These are phyloP conservation scores for Tretioscincus oriximinensis DNA, from an alignment of 2,113 vertebrate genomes.

Conservation along the genomic window DNA sequence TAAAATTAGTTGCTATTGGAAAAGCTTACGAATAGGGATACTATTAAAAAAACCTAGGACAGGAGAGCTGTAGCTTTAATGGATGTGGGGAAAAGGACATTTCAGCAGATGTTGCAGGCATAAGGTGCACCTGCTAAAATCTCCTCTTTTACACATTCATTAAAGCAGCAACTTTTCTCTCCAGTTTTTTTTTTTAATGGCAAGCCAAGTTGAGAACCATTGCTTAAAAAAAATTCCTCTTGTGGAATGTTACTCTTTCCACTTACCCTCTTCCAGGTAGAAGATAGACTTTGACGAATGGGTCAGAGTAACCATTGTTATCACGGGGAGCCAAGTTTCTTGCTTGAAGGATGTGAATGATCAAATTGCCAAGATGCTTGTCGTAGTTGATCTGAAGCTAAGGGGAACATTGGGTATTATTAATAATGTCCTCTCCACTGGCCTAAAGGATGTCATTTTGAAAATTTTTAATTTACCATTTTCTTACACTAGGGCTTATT, in stretches of 20 bases:
- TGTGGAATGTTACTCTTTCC: not conserved
- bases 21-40: not conserved
- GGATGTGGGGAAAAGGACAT: too few species aligned
- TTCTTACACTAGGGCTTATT: not conserved
- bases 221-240: not conserved
- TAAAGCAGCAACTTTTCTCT: too few species aligned
- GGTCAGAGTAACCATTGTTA: conserved; percentile 96
- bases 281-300: conserved; percentile 98
- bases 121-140: too few species aligned
- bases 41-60: too few species aligned
- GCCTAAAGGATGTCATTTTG: not conserved
- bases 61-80: too few species aligned
- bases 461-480: not conserved
- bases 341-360: conserved; percentile 97
- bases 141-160: too few species aligned
- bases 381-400: conserved; percentile 99
- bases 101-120: too few species aligned
- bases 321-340: conserved; percentile 91
- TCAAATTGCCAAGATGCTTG: conserved; percentile 93
- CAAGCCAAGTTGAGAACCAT: too few species aligned
- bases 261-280: conserved; percentile 98
- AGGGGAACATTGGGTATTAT: conserved; percentile 41
- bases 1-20: too few species aligned
- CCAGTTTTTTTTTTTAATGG: too few species aligned
- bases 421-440: conserved; percentile 21